Percentiles rank a stretch among this genome's conserved stretches.
Evolutionary conservation across 2,113 vertebrate species (phyloP).

Genomic region (Rousettus leschenaultii): DNA sequence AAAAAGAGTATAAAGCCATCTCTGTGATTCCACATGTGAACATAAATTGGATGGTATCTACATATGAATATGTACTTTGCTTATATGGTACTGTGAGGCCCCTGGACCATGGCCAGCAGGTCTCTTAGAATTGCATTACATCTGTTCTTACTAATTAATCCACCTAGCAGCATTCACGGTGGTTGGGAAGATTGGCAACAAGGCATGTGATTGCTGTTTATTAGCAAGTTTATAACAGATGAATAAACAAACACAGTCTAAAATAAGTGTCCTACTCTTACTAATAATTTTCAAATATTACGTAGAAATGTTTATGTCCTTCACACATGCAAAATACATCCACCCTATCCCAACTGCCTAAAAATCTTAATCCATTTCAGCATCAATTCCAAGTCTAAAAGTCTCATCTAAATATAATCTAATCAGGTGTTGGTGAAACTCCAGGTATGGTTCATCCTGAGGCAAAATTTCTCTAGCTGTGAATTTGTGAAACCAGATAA

Average conservation of each 20-base stretch:
- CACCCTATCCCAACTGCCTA: background rate
- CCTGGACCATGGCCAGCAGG: background rate
- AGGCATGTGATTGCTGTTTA: background rate
- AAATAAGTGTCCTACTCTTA: constrained; percentile 28
- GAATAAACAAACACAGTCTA: constrained; percentile 56
- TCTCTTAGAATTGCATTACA: constrained; percentile 37
- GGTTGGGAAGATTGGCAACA: background rate
- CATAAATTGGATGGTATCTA: background rate
- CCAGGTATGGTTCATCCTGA: background rate
- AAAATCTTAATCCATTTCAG: background rate
- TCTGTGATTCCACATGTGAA: background rate
- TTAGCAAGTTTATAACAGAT: constrained; percentile 46
- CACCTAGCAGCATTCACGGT: background rate
- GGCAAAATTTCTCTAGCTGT: background rate
- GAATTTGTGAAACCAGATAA: background rate
- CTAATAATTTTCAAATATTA: constrained; percentile 15
- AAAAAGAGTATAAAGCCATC: background rate
- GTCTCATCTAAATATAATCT: background rate
- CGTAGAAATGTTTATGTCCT: background rate
- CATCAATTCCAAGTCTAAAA: background rate
- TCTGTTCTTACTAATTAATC: constrained; percentile 64
- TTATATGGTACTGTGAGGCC: background rate
- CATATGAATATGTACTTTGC: background rate
- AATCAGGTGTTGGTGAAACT: background rate
- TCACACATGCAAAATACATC: background rate